A percentile compares a stretch with the other conserved stretches of the same genome.
Conservation (phyloP, 2,113 vertebrate species). For the Bambusicola thoracicus region DNA sequence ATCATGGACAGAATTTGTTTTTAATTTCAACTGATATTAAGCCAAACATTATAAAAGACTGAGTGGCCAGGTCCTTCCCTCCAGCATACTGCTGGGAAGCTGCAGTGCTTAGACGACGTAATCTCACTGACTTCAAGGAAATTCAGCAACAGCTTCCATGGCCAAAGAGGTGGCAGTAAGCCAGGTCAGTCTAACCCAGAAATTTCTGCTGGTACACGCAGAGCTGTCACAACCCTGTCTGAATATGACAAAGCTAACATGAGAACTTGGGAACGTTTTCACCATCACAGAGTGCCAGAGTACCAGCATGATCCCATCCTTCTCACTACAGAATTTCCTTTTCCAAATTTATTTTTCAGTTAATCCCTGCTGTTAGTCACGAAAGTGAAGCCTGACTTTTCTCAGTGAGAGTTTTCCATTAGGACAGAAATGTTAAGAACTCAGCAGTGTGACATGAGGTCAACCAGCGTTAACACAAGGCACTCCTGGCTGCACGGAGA, state of each 20-base stretch:
- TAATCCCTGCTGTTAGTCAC: neutral
- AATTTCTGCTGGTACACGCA: neutral
- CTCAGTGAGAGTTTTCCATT: neutral
- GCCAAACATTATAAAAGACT: neutral
- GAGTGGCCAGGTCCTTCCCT: neutral
- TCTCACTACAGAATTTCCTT: neutral
- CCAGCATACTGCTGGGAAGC: constrained; percentile 9
- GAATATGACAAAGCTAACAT: accelerated
- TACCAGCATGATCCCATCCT: neutral
- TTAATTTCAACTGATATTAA: neutral
- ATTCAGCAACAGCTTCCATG: neutral
- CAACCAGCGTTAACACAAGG: neutral
- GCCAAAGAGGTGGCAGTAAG: neutral
- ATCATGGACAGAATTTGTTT: neutral
- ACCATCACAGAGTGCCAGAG: neutral
- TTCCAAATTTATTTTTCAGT: neutral
- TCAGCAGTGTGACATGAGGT: neutral
- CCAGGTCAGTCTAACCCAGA: neutral
- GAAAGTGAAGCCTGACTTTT: neutral
- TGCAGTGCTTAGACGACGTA: neutral
- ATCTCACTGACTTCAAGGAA: constrained; percentile 1
- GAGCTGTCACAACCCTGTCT: neutral
- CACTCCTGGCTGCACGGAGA: neutral
- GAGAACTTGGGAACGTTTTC: neutral
- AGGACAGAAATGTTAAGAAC: neutral